A percentile compares a stretch with the other conserved stretches of the same genome.
phyloP scores from a whole-genome alignment of 2,888 invertebrate genomes.

The Panzeria rudis region DNA sequence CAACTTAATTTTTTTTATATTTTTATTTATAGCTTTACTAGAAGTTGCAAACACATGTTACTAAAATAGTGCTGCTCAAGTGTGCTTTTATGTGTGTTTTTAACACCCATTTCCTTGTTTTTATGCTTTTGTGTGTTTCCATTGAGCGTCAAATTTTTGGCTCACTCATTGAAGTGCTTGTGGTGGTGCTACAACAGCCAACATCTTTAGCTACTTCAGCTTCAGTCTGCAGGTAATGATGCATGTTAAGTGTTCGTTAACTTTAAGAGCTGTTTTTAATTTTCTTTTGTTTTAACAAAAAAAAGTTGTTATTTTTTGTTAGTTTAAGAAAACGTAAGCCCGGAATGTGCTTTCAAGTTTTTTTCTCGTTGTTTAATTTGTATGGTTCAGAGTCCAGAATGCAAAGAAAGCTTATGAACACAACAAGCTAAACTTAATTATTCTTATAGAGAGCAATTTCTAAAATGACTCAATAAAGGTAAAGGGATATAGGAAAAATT shows the following conservation, averaged over 20 bases:
- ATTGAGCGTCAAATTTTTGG: conserved; percentile 51
- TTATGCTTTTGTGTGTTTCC: not conserved
- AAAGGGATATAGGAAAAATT: too few relatives aligned
- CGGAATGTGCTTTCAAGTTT: not conserved
- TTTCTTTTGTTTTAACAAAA: not conserved
- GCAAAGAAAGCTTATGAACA: too few relatives aligned
- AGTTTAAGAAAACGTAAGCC: not conserved
- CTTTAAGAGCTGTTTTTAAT: conserved; percentile 50
- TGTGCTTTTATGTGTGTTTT: conserved; percentile 39
- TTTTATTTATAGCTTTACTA: conserved; percentile 20
- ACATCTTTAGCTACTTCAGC: conserved; percentile 62
- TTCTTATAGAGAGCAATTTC: not conserved
- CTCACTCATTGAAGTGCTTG: conserved; percentile 46
- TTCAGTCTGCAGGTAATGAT: conserved; percentile 71
- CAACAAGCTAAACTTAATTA: too few relatives aligned
- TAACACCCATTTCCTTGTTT: conserved; percentile 34
- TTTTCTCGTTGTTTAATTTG: not conserved
- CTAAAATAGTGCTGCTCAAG: not conserved
- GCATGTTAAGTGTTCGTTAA: conserved; percentile 71
- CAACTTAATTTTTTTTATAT: conserved; percentile 24
- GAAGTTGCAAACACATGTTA: conserved; percentile 62
- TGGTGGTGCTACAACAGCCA: conserved; percentile 30
- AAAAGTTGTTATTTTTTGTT: not conserved
- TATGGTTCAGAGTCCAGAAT: too few relatives aligned
- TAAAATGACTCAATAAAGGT: too few relatives aligned